Base-by-base conservation (phyloP, 2,113 vertebrate species). In the Siniperca knerii region DNA sequence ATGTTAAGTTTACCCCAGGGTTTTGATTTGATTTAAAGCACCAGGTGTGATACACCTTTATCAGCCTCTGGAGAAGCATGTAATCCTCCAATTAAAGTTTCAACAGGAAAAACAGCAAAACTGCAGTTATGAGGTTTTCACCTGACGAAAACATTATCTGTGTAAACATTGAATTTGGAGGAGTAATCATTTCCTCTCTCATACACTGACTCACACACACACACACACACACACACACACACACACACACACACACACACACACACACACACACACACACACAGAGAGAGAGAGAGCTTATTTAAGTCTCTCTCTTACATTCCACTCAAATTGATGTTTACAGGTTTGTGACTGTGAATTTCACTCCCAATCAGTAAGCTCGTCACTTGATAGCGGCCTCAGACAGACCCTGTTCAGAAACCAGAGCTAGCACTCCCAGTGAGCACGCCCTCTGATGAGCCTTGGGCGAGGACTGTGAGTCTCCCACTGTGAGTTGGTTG, bases 341-440 rank as follows among this genome's bases (percentile, higher is more conserved):
- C 92, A 89, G 79, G 81, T 86, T 91, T 91, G 84, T 81, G 79
- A 83, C 87, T 86, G 83, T 73, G 82, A 86, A 92, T 90, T 86
- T 93, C 77, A 62, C 86, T 81, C 79, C 83, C 77, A 94, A 96
- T 96, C 95, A 95, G 90, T 81, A 82, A 86, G 86, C 88, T 87
- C 85, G 93, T 94, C 93, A 93, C 85, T 93, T 84, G 86, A 92
- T 92, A 78, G 69, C 70, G 11, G 76, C 85, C 75, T 81, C 86
- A 91, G 90, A 93, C 76, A 83, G 84, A 86, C 67, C 23, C 67
- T 60, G 69, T 83, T 89, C 73, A 87, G 65, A 85, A 90, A 83
- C 23, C 75, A 70, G 69, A 74, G 87, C 82, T 66, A 20, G 79
- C 67, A 58, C 80, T 92, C 90, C 92, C 83, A 76, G 85, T 18